phyloP scores from a whole-genome alignment of 2,888 invertebrate species.

The Dryobota labecula region DNA sequence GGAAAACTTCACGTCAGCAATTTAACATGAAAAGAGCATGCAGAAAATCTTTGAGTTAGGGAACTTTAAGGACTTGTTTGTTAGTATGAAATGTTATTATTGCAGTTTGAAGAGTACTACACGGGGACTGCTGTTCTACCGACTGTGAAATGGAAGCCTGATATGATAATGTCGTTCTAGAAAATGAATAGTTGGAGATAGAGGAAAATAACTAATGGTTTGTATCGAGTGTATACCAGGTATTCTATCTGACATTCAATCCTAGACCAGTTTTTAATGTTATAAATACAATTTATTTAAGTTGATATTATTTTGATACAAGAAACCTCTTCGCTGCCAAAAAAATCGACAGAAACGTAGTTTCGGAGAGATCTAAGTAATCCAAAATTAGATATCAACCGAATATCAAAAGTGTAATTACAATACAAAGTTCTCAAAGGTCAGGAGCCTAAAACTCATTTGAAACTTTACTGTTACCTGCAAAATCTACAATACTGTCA shows the following conservation, averaged over 20 bases:
- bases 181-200: neutral
- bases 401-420: neutral
- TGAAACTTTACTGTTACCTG: constrained; percentile 9
- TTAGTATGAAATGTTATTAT: constrained; percentile 58
- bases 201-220: neutral
- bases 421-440: neutral
- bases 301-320: neutral
- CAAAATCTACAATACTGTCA: constrained; percentile 31
- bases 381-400: neutral
- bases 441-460: neutral
- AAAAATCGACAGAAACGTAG: neutral
- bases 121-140: constrained; percentile 24
- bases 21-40: constrained; percentile 52
- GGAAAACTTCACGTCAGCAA: constrained; percentile 48
- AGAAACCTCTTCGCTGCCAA: no score
- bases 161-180: neutral
- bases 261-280: neutral
- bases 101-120: constrained; percentile 55
- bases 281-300: neutral
- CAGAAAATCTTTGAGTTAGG: constrained; percentile 45
- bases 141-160: constrained; percentile 43
- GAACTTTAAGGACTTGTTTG: constrained; percentile 57
- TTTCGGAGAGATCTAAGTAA: neutral
- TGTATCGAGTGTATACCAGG: neutral
- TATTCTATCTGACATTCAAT: neutral